phyloP scores from a whole-genome alignment of 2,113 vertebrate genomes.

The Mirounga angustirostris region DNA sequence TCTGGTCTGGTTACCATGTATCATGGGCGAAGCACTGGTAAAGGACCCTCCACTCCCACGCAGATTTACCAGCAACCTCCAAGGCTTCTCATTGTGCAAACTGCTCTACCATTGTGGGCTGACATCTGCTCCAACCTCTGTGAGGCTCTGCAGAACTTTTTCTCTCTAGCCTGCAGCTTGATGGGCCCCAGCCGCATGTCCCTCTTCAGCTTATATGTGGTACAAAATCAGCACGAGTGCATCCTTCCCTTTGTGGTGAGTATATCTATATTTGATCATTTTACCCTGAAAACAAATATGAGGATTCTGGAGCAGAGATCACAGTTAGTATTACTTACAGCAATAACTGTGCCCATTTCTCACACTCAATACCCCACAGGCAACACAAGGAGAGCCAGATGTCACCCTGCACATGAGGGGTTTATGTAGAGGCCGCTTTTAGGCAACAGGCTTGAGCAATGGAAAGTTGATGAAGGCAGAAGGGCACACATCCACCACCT shows the following conservation, averaged over 20 bases:
- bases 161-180: conserved; percentile 91
- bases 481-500: background rate
- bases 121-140: conserved; percentile 88
- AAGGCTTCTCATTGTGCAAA: conserved; percentile 92
- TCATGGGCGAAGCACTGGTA: conserved; percentile 63
- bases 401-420: background rate
- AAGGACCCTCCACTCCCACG: conserved; percentile 12
- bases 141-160: conserved; percentile 94
- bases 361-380: background rate
- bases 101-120: conserved; percentile 90
- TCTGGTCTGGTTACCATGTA: conserved; percentile 76
- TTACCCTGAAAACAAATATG: conserved; percentile 38
- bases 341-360: background rate
- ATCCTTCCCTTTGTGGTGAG: conserved; percentile 95
- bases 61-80: conserved; percentile 90
- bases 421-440: background rate
- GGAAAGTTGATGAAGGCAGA: background rate
- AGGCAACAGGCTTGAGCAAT: background rate
- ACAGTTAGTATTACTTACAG: background rate
- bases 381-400: background rate
- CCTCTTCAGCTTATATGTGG: conserved; percentile 93
- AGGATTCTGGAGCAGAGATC: background rate
- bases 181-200: conserved; percentile 92
- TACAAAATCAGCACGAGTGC: conserved; percentile 93
- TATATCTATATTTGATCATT: conserved; percentile 37